Conservation (phyloP, 2,113 vertebrate species). For the Sinocyclocheilus anophthalmus region DNA sequence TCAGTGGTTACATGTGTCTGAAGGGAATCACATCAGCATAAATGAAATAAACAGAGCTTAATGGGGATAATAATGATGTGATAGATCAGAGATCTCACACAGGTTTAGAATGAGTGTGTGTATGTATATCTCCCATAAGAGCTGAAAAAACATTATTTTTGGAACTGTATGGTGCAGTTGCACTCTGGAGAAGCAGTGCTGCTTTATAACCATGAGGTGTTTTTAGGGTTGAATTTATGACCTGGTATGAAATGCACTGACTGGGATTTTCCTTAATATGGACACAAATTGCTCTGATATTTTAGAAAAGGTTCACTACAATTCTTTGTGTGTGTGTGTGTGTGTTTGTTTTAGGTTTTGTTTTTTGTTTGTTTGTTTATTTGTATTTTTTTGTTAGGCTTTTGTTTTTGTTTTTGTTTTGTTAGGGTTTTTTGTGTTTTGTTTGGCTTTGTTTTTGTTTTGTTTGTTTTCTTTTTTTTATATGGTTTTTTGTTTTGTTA, state of each 20-base stretch:
- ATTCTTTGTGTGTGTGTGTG: background rate
- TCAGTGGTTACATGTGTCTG: background rate
- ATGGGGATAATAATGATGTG: background rate
- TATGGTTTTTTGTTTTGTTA: no score
- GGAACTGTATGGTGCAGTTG: conserved; percentile 22
- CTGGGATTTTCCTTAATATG: background rate
- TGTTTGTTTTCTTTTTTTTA: no score
- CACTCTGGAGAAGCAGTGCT: background rate
- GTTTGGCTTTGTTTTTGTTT: no score
- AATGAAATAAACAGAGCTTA: conserved; percentile 5
- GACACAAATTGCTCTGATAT: background rate
- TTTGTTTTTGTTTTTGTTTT: no score
- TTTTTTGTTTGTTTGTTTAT: no score
- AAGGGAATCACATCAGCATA: background rate
- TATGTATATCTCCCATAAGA: conserved; percentile 7
- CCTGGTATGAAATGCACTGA: background rate
- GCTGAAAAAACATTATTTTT: conserved; percentile 8
- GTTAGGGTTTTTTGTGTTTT: no score
- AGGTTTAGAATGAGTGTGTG: background rate
- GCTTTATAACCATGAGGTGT: conserved; percentile 18
- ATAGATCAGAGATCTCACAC: background rate
- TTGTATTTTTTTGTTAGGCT: no score
- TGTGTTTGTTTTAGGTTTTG: no score
- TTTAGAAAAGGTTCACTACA: background rate
- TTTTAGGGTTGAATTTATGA: conserved; percentile 14